Conservation (phyloP, 2,797 vertebrate species). For the Poeciliopsis gracilis region DNA sequence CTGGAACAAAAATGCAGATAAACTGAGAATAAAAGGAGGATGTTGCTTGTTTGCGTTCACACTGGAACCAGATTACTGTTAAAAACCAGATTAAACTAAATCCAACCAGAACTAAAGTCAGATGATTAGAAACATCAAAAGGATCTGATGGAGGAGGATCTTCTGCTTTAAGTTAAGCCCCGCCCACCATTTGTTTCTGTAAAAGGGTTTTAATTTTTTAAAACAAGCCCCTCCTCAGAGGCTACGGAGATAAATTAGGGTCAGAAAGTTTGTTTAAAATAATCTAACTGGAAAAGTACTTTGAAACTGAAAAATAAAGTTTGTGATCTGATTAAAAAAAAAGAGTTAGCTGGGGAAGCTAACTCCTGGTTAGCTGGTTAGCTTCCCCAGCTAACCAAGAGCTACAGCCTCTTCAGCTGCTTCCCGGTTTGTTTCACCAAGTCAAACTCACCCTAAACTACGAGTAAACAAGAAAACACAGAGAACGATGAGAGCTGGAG, state of each 20-base stretch:
- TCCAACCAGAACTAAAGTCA: not conserved
- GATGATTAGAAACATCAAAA: not conserved
- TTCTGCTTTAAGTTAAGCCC: not conserved
- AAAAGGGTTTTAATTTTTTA: not conserved
- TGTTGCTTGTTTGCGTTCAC: slow-evolving; percentile 33
- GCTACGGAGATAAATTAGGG: too few species aligned
- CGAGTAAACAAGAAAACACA: not conserved
- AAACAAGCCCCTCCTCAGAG: too few species aligned
- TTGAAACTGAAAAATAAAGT: too few species aligned
- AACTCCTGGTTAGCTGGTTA: not conserved
- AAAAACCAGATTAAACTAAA: slow-evolving; percentile 8
- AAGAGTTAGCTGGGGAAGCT: too few species aligned
- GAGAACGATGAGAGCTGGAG: not conserved
- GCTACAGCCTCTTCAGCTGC: not conserved
- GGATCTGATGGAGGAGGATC: not conserved
- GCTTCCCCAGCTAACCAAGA: not conserved
- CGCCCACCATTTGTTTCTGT: not conserved
- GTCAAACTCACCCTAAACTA: not conserved
- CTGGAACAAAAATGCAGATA: slow-evolving; percentile 22
- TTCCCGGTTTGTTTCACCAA: not conserved
- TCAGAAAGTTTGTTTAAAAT: too few species aligned
- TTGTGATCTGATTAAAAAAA: too few species aligned
- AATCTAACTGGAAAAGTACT: too few species aligned
- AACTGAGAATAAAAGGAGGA: slow-evolving; percentile 4
- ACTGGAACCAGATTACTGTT: slow-evolving; percentile 30